phyloP scores from a whole-genome alignment of 2,888 invertebrate genomes.

The Schizotus pectinicornis region DNA sequence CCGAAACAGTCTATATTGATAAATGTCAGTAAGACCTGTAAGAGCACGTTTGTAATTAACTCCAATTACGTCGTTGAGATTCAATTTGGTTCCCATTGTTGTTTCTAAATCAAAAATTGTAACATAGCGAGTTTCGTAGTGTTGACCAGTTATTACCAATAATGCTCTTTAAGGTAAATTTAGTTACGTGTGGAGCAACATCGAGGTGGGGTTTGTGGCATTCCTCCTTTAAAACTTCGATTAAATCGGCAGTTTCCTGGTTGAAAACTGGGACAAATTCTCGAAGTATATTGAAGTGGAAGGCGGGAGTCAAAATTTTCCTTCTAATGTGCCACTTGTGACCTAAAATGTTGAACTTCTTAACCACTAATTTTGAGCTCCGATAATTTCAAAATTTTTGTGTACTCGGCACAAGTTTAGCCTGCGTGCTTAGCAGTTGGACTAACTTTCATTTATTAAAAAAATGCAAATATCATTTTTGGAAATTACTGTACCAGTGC shows the following conservation, averaged over 20 bases:
- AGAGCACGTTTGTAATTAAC: slow-evolving; percentile 29
- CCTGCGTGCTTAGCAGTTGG: too few species aligned
- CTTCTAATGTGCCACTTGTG: slow-evolving; percentile 39
- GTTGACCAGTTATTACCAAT: slow-evolving; percentile 59
- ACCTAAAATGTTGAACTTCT: slow-evolving; percentile 32
- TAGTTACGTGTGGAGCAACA: slow-evolving; percentile 3
- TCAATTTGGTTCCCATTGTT: slow-evolving; percentile 33
- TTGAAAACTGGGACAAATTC: slow-evolving; percentile 39
- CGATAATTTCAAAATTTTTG: too few species aligned
- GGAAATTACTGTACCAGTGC: too few species aligned
- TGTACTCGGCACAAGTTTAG: too few species aligned
- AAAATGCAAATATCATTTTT: too few species aligned
- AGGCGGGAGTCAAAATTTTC: slow-evolving; percentile 45
- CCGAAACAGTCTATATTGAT: slow-evolving; percentile 30
- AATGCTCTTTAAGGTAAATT: slow-evolving; percentile 58
- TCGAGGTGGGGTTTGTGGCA: background rate
- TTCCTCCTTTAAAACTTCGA: slow-evolving; percentile 14
- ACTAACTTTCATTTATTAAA: too few species aligned
- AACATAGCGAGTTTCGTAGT: too few species aligned
- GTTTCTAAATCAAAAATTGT: slow-evolving; percentile 31
- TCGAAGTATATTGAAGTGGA: slow-evolving; percentile 43
- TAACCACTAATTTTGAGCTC: too few species aligned
- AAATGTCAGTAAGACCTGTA: slow-evolving; percentile 34
- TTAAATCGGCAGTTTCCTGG: slow-evolving; percentile 36
- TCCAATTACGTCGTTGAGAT: slow-evolving; percentile 26